Evolutionary conservation across 2,113 vertebrate genomes (phyloP).

Genomic region (Leptobrachium ailaonicum): DNA sequence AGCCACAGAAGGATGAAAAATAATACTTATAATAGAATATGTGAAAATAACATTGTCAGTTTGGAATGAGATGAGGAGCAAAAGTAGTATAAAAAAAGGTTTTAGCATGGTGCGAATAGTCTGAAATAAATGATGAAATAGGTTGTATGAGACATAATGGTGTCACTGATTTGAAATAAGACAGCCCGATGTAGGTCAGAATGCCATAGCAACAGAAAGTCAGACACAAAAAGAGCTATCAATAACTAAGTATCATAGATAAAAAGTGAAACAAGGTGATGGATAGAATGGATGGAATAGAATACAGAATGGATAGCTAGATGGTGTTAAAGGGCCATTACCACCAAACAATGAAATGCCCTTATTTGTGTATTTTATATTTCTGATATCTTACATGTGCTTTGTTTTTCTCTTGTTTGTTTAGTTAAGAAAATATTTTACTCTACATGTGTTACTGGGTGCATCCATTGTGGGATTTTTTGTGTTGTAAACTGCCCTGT

Average conservation of each 20-base stretch:
- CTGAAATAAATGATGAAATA: background rate
- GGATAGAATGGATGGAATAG: too few species aligned
- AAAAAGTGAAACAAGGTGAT: background rate
- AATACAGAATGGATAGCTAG: too few species aligned
- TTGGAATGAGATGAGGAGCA: background rate
- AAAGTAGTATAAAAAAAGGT: constrained; percentile 3
- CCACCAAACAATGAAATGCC: too few species aligned
- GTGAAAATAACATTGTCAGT: constrained; percentile 10
- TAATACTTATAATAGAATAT: constrained; percentile 16
- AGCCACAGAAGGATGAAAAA: background rate
- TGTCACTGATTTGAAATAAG: constrained; percentile 45
- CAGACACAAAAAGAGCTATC: constrained; percentile 45
- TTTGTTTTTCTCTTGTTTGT: too few species aligned
- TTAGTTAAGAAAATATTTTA: too few species aligned
- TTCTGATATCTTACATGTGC: too few species aligned
- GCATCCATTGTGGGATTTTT: too few species aligned
- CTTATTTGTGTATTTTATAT: too few species aligned
- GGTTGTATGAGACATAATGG: constrained; percentile 31
- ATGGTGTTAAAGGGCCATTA: too few species aligned
- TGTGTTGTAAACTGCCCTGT: too few species aligned
- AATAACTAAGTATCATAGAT: constrained; percentile 13
- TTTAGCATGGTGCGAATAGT: constrained; percentile 3
- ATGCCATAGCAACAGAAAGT: constrained; percentile 39
- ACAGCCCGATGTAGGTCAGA: constrained; percentile 38
- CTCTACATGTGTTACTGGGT: too few species aligned